These are phyloP conservation scores for Syndactyla subalaris DNA, from an alignment of 2,797 vertebrate species.

Conservation along the genomic window DNA sequence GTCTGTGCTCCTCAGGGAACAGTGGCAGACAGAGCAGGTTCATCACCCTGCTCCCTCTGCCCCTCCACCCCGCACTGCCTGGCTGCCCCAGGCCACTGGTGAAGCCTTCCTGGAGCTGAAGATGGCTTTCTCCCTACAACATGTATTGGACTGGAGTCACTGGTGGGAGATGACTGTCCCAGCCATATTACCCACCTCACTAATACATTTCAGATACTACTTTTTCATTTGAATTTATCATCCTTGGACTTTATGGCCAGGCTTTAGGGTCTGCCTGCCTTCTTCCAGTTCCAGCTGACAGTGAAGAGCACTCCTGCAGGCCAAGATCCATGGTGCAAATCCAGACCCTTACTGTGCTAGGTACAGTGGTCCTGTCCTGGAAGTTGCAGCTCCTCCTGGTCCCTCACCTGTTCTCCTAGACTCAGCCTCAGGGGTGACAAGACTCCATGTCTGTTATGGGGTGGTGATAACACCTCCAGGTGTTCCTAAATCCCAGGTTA, in stretches of 20 bases:
- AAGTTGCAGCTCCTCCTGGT: not conserved
- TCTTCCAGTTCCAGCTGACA: not conserved
- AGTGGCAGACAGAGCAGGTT: accelerated
- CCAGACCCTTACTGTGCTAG: not conserved
- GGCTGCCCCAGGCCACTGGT: not conserved
- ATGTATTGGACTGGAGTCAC: not conserved
- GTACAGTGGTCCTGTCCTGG: not conserved
- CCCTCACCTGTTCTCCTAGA: not conserved
- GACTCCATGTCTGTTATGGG: not conserved
- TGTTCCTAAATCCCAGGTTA: not conserved
- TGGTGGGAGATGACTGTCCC: not conserved
- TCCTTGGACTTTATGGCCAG: not conserved
- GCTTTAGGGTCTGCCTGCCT: not conserved
- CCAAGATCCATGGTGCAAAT: not conserved
- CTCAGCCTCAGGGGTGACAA: not conserved
- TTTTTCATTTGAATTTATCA: not conserved
- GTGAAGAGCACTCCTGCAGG: not conserved
- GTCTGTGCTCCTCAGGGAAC: not conserved
- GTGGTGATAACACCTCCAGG: not conserved
- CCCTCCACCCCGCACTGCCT: not conserved
- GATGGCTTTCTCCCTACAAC: not conserved
- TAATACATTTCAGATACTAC: accelerated
- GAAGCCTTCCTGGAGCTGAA: not conserved
- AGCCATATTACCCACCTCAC: not conserved
- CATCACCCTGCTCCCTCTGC: not conserved